Base-by-base conservation (phyloP, 2,113 vertebrate species). In the Ochotona curzoniae region DNA sequence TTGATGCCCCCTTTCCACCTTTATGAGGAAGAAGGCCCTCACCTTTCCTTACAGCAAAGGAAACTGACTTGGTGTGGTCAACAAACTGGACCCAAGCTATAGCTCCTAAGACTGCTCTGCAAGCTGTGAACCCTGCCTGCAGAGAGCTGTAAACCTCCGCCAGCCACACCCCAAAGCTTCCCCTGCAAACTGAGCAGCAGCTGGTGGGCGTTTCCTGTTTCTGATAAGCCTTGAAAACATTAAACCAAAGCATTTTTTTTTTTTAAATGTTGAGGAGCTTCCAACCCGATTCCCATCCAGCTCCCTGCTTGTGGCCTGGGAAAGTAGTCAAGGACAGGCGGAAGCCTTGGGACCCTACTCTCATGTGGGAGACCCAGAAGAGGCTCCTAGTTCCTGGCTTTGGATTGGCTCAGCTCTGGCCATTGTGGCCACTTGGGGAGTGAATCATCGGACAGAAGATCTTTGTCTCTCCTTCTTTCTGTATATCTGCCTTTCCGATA, bases 181-280 rank as follows among this genome's bases (percentile, higher is more conserved):
- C 18, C 38, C 87, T 44, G 93, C 32, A 96, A 75, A 67, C 86
- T 66, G 76, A 4, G 88, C 81, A 85, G 93, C 73, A 49, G 84
- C 71, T 47, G 38, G 87, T 47, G 0, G 20, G 64, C 64, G 47
- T 47, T 88, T 90, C 66, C 51, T 82, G 18, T 78, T 95, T 94
- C 85, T 94, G 74, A 25, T 86, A 84, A 86, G 28, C 60, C 71
- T 32, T 70, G 51, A 8, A 23, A 32, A 81, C 54, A 0, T 44
- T 32, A 87, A 63, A 49, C 8, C 20, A 51, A n/a, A 1, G 14
- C 61, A 38, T 7, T 1, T 11, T 61, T 93, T 71, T 9, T 57
- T 93, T 67, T 44, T 44, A 44, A 44, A 26, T 47, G 3, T 1
- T 0, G 47, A 76, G n/a, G 60, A 64, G n/a, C n/a, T n/a, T n/a